Evolutionary conservation across 2,888 invertebrate genomes (phyloP), one percentile per base, ranked within the genome.

Genomic region (Nymphalis polychloros): DNA sequence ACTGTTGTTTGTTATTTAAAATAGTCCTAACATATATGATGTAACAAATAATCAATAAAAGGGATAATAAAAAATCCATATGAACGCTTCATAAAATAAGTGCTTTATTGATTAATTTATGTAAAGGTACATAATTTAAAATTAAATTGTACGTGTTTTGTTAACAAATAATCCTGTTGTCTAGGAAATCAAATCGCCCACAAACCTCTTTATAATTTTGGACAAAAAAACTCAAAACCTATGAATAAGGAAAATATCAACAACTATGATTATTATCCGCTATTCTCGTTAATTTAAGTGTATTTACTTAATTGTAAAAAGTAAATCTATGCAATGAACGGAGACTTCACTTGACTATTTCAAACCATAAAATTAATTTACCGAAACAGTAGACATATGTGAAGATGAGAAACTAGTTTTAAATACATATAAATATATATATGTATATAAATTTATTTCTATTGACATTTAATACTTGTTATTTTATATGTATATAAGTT

Each of bases 81-180:
- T 82, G 81, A 88, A 89, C 88, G 85, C 82, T 88, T 88, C 89
- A 84, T 89, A 90, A 91, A 92, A 89, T 91, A 90, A 90, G 91
- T 92, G 91, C 88, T 91, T 90, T 89, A 89, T 89, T 91, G 88
- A 89, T 89, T 89, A 86, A 85, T 83, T 87, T 87, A 87, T 85
- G 83, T 86, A 83, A 81, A 83, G 80, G 82, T 86, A 87, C 84
- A 84, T 84, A 82, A 84, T 84, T 83, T 83, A 79, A 81, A 81
- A 85, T 81, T 77, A 81, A 82, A 83, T 82, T 81, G 82, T 85
- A 86, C 81, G 83, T 80, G 83, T 81, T 81, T 78, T 81, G 79
- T 81, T 82, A 81, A 81, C 6, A 81, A 79, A 80, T 79, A 77
- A 79, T 75, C 75, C 71, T 55, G 35, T 17, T 19, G 27, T 67